Evolutionary conservation across 2,888 invertebrate genomes (phyloP).

Genomic region (Elysia crispata): DNA sequence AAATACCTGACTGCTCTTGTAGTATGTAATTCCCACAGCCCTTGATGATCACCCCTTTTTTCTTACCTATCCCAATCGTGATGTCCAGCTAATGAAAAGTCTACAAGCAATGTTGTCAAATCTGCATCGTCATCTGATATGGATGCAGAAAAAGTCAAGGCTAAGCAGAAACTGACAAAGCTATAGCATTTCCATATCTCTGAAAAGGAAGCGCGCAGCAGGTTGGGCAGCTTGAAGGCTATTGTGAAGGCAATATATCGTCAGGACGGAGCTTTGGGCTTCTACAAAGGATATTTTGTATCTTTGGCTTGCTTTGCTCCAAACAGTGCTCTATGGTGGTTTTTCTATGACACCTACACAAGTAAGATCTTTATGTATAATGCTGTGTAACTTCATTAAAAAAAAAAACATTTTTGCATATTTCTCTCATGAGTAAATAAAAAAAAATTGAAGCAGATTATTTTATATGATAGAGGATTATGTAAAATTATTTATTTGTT

Average conservation of each 20-base stretch:
- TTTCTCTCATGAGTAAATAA: no score
- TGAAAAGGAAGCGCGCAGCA: slow-evolving; percentile 42
- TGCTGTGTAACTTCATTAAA: no score
- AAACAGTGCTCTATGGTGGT: slow-evolving; percentile 99
- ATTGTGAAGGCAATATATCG: slow-evolving; percentile 88
- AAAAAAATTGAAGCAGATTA: no score
- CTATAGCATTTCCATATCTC: slow-evolving; percentile 46
- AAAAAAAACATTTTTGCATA: no score
- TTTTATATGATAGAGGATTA: no score
- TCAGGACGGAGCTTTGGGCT: slow-evolving; percentile 90
- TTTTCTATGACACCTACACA: slow-evolving; percentile 94
- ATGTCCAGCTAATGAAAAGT: no score
- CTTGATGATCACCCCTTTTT: no score
- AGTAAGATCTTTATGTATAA: slow-evolving; percentile 80
- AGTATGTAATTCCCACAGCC: no score
- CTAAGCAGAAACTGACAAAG: slow-evolving; percentile 42
- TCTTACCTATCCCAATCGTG: no score
- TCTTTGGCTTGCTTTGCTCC: slow-evolving; percentile 73
- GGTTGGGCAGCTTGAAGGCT: slow-evolving; percentile 65
- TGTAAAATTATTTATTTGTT: no score
- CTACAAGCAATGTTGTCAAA: no score
- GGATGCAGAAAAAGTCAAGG: not conserved
- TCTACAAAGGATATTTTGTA: slow-evolving; percentile 95
- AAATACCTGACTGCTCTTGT: no score
- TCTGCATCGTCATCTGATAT: not conserved